A percentile compares a stretch with the other conserved stretches of the same genome.
Conservation (phyloP, 1,140 invertebrate species). For the Drosophila kohkoa region DNA sequence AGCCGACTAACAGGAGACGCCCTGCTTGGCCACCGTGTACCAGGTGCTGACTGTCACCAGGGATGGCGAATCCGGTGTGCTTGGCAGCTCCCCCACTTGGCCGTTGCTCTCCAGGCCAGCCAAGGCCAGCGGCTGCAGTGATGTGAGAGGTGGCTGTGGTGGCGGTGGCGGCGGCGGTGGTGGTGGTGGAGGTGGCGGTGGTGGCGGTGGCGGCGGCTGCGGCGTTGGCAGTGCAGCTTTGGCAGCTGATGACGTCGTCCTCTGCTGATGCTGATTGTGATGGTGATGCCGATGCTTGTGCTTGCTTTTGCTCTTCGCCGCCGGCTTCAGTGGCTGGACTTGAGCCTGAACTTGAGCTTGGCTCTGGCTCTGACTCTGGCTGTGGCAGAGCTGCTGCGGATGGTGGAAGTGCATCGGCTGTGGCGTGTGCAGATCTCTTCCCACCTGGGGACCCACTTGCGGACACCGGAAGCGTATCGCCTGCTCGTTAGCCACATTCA, state of each 20-base stretch:
- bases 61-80: slow-evolving; percentile 78
- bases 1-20: slow-evolving; percentile 71
- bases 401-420: slow-evolving; percentile 80
- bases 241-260: no score
- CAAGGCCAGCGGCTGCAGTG: slow-evolving; percentile 24
- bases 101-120: slow-evolving; percentile 1
- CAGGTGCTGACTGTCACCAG: slow-evolving; percentile 83
- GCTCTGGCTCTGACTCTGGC: not conserved
- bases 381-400: slow-evolving; percentile 62
- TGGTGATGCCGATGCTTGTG: slow-evolving; percentile 26
- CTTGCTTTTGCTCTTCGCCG: slow-evolving; percentile 43
- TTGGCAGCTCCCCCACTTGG: slow-evolving; percentile 30
- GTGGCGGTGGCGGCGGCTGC: not conserved
- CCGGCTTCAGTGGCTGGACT: slow-evolving; percentile 9
- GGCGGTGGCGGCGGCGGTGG: slow-evolving; percentile 19
- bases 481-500: slow-evolving; percentile 75
- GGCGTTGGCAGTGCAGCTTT: no score
- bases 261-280: no score
- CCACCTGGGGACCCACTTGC: slow-evolving; percentile 79
- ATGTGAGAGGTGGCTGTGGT: slow-evolving; percentile 1
- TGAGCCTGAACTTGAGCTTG: slow-evolving; percentile 4
- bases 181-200: not conserved
- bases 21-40: slow-evolving; percentile 84
- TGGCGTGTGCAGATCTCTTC: slow-evolving; percentile 69
- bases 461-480: slow-evolving; percentile 81